Percentiles rank a stretch among this genome's conserved stretches.
phyloP scores from a whole-genome alignment of 2,797 vertebrate genomes.

The Heteromormyrus szaboi region DNA sequence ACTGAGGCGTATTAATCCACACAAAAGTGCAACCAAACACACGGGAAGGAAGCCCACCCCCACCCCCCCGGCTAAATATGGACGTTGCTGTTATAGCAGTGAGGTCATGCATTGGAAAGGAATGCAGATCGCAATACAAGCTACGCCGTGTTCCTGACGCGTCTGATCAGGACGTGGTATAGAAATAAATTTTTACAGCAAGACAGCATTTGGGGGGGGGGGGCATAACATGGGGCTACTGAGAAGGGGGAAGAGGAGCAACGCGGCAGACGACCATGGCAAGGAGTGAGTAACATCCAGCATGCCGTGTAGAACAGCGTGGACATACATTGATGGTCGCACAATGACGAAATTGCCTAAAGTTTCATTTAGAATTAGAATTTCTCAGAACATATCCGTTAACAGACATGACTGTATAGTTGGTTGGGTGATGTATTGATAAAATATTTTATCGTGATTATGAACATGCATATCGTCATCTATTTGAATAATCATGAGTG shows the following conservation, averaged over 20 bases:
- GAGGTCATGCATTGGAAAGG: not conserved
- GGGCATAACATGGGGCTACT: not conserved
- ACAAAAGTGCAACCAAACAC: not conserved
- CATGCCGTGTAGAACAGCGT: not conserved
- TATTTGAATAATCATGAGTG: not conserved
- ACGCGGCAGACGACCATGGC: not conserved
- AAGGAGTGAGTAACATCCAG: not conserved
- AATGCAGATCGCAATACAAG: not conserved
- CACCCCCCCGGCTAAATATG: not conserved
- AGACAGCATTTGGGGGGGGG: not conserved
- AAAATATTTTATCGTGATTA: not conserved
- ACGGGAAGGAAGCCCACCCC: not conserved
- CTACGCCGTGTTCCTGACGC: not conserved
- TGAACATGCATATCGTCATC: not conserved
- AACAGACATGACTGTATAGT: not conserved
- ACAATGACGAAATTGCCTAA: not conserved
- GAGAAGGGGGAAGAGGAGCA: not conserved
- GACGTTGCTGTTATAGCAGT: not conserved
- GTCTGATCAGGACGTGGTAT: not conserved
- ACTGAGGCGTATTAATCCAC: not conserved
- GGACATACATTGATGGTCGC: not conserved
- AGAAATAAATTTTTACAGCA: not conserved
- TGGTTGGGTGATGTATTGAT: not conserved
- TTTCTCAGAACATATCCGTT: not conserved
- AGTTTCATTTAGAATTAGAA: not conserved